Percentiles rank a stretch among this genome's conserved stretches.
phyloP scores from a whole-genome alignment of 2,888 invertebrate species.

The Macropis europaea region DNA sequence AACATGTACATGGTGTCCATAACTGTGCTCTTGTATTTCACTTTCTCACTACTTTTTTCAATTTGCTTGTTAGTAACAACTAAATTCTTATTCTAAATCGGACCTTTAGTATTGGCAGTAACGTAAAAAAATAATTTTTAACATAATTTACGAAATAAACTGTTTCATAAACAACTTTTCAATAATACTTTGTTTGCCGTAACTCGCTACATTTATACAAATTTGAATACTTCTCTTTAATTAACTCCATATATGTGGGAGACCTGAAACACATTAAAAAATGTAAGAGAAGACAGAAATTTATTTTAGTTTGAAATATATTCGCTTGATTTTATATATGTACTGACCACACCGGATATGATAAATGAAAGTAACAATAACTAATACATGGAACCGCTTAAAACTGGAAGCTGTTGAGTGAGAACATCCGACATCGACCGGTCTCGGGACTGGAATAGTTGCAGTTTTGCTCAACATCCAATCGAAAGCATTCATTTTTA shows the following conservation, averaged over 20 bases:
- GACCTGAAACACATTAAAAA: not conserved
- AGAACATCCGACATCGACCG: conserved; percentile 61
- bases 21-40: not conserved
- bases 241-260: conserved; percentile 26
- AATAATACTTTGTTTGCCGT: not conserved
- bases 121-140: conserved; percentile 2
- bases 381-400: conserved; percentile 36
- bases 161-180: not conserved
- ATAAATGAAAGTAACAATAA: conserved; percentile 30
- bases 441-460: conserved; percentile 83
- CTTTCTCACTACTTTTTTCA: not conserved
- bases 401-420: conserved; percentile 31
- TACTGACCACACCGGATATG: conserved; percentile 43
- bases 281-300: not conserved
- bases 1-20: not conserved
- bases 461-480: conserved; percentile 93
- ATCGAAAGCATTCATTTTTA: conserved; percentile 86
- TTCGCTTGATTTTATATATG: not conserved
- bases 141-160: not conserved
- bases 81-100: not conserved
- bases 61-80: not conserved
- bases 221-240: not conserved
- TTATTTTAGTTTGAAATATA: not conserved
- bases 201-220: conserved; percentile 3
- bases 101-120: not conserved